Evolutionary conservation across 2,113 vertebrate species (phyloP), one percentile per base, ranked within the genome.

Genomic region (Todiramphus saurophagus): DNA sequence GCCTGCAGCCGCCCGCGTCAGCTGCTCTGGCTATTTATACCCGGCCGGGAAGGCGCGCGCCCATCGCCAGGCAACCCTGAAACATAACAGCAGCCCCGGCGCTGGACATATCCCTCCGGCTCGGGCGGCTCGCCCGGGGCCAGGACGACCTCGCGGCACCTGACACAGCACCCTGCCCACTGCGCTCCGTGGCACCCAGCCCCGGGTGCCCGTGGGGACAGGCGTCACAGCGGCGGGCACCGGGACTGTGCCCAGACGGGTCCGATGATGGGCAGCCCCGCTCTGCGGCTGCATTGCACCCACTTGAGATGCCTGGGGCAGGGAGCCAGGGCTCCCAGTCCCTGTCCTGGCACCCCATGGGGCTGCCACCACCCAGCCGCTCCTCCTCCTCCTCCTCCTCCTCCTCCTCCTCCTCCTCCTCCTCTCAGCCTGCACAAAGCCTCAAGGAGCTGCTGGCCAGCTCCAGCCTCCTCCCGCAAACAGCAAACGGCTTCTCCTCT

Each of bases 1-100:
- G 7, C 60, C 67, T 13, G 41, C 84, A 91, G 78, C 68, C 82
- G 8, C 25, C 41, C 41, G 48, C 43, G 28, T 97, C 98, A 97
- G 98, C 98, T 98, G 97, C 97, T 97, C 66, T 2, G 8, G 96
- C 91, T 98, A 98, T 98, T 98, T 98, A 98, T 98, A 98, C 88
- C 55, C 59, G 14, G 94, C 91, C 13, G 92, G 93, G 97, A 75
- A 80, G 87, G 97, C 96, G 94, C 94, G 69, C 85, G 33, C 95
- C 63, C 90, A 97, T 98, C 62, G 4, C 98, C 95, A 96, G 94
- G 98, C 97, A 98, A 98, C 97, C 64, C 43, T 24, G 74, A 97
- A 98, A 98, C 97, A 98, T 98, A 98, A 97, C 96, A 98, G 96
- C 97, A 70, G 96, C 91, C 68, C 69, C 33, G 3, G 95, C 75